Evolutionary conservation across 2,888 invertebrate species (phyloP).

Genomic region (Polydesmus complanatus): DNA sequence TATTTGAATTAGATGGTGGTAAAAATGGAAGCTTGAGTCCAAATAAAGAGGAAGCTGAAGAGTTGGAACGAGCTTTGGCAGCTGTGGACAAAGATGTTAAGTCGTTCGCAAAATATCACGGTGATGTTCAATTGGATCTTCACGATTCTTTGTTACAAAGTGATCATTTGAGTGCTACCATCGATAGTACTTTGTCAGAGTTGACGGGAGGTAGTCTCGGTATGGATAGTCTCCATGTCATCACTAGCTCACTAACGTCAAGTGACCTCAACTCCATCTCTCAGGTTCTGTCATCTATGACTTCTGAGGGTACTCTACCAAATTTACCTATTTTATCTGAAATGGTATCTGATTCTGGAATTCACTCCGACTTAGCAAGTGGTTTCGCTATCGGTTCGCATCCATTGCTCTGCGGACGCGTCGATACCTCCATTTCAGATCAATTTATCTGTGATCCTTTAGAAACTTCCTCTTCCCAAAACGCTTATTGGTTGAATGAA

Average conservation of each 20-base stretch:
- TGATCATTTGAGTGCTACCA: conserved; percentile 13
- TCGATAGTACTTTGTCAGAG: conserved; percentile 14
- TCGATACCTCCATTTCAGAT: conserved; percentile 2
- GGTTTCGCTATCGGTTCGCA: conserved; percentile 10
- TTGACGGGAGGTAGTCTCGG: conserved; percentile 9
- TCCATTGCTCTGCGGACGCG: not conserved
- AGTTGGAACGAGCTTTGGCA: conserved; percentile 69
- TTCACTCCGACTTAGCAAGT: not conserved
- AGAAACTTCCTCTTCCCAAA: not conserved
- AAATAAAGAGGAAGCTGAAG: conserved; percentile 69
- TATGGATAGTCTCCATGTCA: conserved; percentile 17
- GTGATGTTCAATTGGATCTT: conserved; percentile 20
- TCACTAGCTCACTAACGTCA: conserved; percentile 17
- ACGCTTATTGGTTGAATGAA: conserved; percentile 10
- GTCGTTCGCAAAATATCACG: conserved; percentile 25
- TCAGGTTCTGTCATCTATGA: conserved; percentile 17
- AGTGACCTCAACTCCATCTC: conserved; percentile 18
- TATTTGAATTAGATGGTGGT: conserved; percentile 28
- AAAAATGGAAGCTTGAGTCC: conserved; percentile 57
- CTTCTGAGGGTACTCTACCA: conserved; percentile 10
- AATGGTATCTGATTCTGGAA: conserved; percentile 1
- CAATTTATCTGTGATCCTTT: conserved; percentile 11
- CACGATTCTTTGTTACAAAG: conserved; percentile 16
- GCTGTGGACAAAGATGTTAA: conserved; percentile 46
- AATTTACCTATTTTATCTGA: conserved; percentile 11